Percentiles rank a stretch among this genome's conserved stretches.
Conservation (phyloP, 2,888 invertebrate genomes). For the Euzetes globulus region DNA sequence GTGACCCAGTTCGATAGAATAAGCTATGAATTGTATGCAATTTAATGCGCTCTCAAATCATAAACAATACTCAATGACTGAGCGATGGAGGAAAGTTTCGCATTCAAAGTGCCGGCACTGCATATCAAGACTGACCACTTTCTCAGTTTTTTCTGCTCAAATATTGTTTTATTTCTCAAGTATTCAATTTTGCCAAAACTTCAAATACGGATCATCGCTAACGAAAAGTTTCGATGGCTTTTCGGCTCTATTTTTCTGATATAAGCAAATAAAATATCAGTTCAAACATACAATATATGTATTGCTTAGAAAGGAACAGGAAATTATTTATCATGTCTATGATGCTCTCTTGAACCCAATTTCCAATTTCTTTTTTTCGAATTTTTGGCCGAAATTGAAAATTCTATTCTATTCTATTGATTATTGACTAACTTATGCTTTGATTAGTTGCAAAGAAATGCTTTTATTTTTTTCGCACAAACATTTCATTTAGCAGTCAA, state of each 20-base stretch:
- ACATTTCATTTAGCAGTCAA: not conserved
- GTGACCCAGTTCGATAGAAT: no score
- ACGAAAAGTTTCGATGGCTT: not conserved
- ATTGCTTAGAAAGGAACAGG: not conserved
- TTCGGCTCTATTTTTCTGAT: not conserved
- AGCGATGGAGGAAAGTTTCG: no score
- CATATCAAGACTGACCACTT: no score
- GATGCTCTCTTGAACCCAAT: conserved; percentile 8
- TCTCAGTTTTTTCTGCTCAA: not conserved
- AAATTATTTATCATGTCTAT: conserved; percentile 22
- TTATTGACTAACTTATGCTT: not conserved
- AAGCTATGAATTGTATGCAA: no score
- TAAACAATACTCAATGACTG: no score
- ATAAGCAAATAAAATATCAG: conserved; percentile 1
- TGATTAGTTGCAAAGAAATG: not conserved
- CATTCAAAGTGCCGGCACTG: no score
- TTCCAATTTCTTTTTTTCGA: not conserved
- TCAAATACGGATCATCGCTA: not conserved
- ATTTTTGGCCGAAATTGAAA: not conserved
- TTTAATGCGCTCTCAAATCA: no score
- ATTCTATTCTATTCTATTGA: not conserved
- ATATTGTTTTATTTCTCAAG: not conserved
- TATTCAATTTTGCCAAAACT: conserved; percentile 1
- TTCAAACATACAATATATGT: not conserved
- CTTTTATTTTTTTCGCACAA: not conserved